These are phyloP conservation scores for Liodrosophila aerea DNA, from an alignment of 2,888 invertebrate species.

Conservation along the genomic window DNA sequence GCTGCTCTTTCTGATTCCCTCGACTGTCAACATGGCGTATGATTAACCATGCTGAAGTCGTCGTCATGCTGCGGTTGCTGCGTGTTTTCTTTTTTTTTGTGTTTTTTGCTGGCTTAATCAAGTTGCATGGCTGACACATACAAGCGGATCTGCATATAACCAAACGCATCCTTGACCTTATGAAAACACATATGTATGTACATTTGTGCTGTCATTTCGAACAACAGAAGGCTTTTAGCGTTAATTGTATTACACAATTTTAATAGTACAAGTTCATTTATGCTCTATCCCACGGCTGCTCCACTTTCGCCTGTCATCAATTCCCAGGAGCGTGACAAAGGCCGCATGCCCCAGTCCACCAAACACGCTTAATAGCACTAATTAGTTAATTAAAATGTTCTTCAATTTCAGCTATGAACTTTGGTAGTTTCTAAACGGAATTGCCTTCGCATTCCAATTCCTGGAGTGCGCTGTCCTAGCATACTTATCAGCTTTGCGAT, in stretches of 20 bases:
- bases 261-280: slow-evolving; percentile 5
- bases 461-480: slow-evolving; percentile 8
- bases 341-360: slow-evolving; percentile 12
- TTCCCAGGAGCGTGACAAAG: slow-evolving; percentile 44
- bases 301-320: slow-evolving; percentile 33
- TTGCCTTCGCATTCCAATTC: slow-evolving; percentile 5
- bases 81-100: slow-evolving; percentile 16
- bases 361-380: slow-evolving; percentile 39
- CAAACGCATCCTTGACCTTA: slow-evolving; percentile 61
- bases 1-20: slow-evolving; percentile 34
- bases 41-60: slow-evolving; percentile 66
- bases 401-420: slow-evolving; percentile 16
- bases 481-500: slow-evolving; percentile 56
- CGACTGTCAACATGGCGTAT: slow-evolving; percentile 57
- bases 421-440: slow-evolving; percentile 19
- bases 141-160: slow-evolving; percentile 20
- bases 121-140: slow-evolving; percentile 33
- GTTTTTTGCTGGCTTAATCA: slow-evolving; percentile 49
- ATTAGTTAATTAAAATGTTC: slow-evolving; percentile 47
- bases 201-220: slow-evolving; percentile 14
- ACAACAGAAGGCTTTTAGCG: slow-evolving; percentile 68
- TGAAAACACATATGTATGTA: background rate
- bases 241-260: slow-evolving; percentile 57
- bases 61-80: slow-evolving; percentile 45
- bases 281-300: slow-evolving; percentile 13